Evolutionary conservation across 2,888 invertebrate species (phyloP), one percentile per base, ranked within the genome.

Genomic region (Seladonia tumulorum): DNA sequence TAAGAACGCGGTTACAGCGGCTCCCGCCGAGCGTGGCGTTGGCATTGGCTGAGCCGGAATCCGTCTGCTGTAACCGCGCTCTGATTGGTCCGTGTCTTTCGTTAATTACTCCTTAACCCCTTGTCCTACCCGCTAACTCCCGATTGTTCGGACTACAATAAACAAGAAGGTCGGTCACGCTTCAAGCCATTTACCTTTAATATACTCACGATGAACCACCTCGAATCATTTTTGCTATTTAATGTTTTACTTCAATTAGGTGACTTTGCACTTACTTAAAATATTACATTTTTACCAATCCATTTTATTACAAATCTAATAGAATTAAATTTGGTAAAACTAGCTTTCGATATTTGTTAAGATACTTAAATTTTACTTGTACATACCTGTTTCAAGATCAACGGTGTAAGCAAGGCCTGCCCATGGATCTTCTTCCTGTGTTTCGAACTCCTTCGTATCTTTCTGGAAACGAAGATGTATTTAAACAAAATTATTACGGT

Each of bases 371-470:
- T 75, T 10, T 75, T 66, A 12, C 97, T 96, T 94, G 98, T 98
- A 96, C 97, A 96, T 95, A 98, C 98, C 98, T 89, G 98, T 98
- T 95, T 98, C 98, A 22, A 97, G 97, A 94, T 98, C 98, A 85
- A 98, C 97, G 87, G 97, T 97, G 95, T 98, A 98, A 0, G 97
- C 96, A 10, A 98, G 96, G 39, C 98, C 98, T 45, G 97, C 97
- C 98, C 98, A 98, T 8, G 97, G 97, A 94, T 98, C 97, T 60
- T 96, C 96, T 93, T 97, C 94, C 80, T 94, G 78, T 5, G 82
- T 82, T 93, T 95, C 78, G 92, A 91, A 88, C 47, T 94, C 93
- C 74, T 94, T 92, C 42, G 91, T 84, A 49, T 91, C 90, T 63
- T 94, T 92, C 94, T 94, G 89, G 7, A 94, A 93, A 88, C 80